These are phyloP conservation scores for Troglohyphantes excavatus DNA, from an alignment of 2,888 invertebrate genomes.

Conservation along the genomic window DNA sequence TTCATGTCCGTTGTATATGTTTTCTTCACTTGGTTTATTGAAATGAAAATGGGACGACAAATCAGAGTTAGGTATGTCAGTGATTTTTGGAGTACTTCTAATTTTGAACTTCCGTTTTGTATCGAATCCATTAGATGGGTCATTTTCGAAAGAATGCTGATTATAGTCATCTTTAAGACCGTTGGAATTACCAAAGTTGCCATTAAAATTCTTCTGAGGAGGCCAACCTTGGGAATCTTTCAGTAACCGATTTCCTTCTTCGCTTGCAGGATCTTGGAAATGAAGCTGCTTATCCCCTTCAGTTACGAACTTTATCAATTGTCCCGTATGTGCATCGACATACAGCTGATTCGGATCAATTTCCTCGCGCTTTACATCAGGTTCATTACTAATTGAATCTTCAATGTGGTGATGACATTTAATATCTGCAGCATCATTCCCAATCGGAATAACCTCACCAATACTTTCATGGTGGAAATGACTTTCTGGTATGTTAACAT, in stretches of 20 bases:
- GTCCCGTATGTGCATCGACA: slow-evolving; percentile 49
- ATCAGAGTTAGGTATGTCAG: neutral
- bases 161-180: neutral
- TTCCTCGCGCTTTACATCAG: neutral
- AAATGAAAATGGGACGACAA: neutral
- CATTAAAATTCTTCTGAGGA: neutral
- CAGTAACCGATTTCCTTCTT: neutral
- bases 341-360: slow-evolving; percentile 53
- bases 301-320: slow-evolving; percentile 45
- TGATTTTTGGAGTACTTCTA: neutral
- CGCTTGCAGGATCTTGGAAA: neutral
- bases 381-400: neutral
- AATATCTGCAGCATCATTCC: neutral
- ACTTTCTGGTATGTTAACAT: neutral
- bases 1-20: neutral
- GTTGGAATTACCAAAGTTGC: neutral
- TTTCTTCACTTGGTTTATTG: neutral
- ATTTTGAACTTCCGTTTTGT: neutral
- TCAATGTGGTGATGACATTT: neutral
- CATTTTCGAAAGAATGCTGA: neutral
- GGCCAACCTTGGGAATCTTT: neutral
- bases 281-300: neutral
- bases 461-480: neutral
- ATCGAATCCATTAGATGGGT: neutral
- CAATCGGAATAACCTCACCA: neutral